Percentiles rank a stretch among this genome's conserved stretches.
phyloP scores from a whole-genome alignment of 2,113 vertebrate species.

The Catharus minimus region DNA sequence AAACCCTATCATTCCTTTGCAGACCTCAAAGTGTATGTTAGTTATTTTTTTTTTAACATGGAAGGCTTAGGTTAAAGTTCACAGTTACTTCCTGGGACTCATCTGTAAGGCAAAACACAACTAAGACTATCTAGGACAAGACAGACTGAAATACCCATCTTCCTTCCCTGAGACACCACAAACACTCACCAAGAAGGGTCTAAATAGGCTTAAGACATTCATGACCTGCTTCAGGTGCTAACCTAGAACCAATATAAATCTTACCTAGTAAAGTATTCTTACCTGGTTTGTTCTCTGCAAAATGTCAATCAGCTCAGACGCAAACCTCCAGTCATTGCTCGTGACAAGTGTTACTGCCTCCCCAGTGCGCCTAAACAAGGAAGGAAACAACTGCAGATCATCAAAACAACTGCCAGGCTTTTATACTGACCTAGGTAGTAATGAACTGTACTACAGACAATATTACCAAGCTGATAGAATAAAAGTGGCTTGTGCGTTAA shows the following conservation, averaged over 20 bases:
- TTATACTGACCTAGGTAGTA: not conserved
- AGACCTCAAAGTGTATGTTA: not conserved
- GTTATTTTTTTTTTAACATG: not conserved
- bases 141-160: not conserved
- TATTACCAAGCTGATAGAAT: not conserved
- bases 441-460: not conserved
- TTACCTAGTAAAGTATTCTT: not conserved
- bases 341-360: slow-evolving; percentile 88
- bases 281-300: slow-evolving; percentile 90
- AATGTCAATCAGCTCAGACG: slow-evolving; percentile 88
- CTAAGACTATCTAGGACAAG: not conserved
- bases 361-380: slow-evolving; percentile 75
- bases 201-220: not conserved
- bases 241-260: not conserved
- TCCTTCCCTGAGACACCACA: not conserved
- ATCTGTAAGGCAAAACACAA: not conserved
- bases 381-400: not conserved
- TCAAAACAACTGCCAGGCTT: not conserved
- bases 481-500: not conserved
- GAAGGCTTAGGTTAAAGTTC: not conserved
- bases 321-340: slow-evolving; percentile 86
- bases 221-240: not conserved
- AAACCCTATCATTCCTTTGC: not conserved
- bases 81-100: not conserved
- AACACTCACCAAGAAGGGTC: not conserved